Evolutionary conservation across 2,797 vertebrate species (phyloP).

Genomic region (Sebastes hubbsi): DNA sequence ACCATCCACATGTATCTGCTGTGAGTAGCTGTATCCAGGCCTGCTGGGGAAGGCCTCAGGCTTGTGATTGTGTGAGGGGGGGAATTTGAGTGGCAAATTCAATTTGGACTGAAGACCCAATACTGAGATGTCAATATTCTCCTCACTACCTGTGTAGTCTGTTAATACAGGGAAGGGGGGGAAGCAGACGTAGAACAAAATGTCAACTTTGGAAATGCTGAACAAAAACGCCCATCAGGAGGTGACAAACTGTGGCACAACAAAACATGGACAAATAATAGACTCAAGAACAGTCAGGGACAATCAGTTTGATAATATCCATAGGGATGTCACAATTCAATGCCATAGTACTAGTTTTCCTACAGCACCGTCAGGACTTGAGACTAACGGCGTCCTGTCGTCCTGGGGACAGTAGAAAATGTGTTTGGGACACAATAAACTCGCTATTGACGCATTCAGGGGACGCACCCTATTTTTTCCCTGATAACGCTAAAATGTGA

Average conservation of each 20-base stretch:
- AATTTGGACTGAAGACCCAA: conserved; percentile 87
- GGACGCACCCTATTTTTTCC: too few species aligned
- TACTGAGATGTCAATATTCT: conserved; percentile 87
- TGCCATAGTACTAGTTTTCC: too few species aligned
- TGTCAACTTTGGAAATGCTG: conserved; percentile 68
- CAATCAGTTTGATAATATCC: background rate
- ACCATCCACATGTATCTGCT: conserved; percentile 88
- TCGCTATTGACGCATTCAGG: too few species aligned
- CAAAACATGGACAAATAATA: conserved; percentile 59
- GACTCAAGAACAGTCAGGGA: conserved; percentile 33
- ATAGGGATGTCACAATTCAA: background rate
- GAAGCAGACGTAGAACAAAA: conserved; percentile 78
- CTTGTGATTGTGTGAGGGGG: conserved; percentile 84
- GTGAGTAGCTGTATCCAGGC: conserved; percentile 85
- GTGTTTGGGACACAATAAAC: too few species aligned
- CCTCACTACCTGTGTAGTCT: conserved; percentile 90
- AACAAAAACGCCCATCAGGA: conserved; percentile 47
- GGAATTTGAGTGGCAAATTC: conserved; percentile 83
- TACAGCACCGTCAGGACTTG: too few species aligned
- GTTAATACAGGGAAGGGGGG: conserved; percentile 76
- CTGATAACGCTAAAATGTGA: too few species aligned
- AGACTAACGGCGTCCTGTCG: too few species aligned
- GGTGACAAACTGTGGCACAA: conserved; percentile 55
- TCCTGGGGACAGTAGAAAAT: too few species aligned
- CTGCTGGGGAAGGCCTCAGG: conserved; percentile 83